These are phyloP conservation scores for Nomada fucata DNA, from an alignment of 2,888 invertebrate species.

Conservation along the genomic window DNA sequence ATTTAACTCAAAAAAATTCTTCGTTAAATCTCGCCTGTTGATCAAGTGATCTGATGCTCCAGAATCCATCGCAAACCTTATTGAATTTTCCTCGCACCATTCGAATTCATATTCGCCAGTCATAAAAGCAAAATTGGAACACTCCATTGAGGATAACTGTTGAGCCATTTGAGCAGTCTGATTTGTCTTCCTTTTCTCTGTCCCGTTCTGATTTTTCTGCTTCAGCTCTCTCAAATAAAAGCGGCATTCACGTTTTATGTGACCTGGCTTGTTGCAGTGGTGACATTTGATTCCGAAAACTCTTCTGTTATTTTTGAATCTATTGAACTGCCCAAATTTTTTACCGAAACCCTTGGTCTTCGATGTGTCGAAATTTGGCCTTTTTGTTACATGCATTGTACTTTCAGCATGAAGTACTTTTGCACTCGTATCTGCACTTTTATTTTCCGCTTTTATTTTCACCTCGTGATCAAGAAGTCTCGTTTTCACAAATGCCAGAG, in stretches of 20 bases:
- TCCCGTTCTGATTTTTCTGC: neutral
- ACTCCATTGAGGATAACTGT: conserved; percentile 1
- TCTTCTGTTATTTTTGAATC: neutral
- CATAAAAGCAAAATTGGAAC: neutral
- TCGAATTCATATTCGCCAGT: neutral
- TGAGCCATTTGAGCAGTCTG: conserved; percentile 1
- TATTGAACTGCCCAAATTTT: neutral
- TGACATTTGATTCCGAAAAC: neutral
- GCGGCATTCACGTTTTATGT: neutral
- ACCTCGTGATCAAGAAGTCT: conserved; percentile 14
- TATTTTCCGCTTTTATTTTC: neutral
- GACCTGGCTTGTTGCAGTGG: neutral
- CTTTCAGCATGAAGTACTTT: neutral
- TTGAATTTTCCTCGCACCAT: neutral
- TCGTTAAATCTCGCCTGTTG: conserved; percentile 1
- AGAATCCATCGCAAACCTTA: neutral
- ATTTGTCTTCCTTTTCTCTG: neutral
- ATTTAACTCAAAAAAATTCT: neutral
- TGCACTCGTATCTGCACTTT: neutral
- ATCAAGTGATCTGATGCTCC: conserved; percentile 7
- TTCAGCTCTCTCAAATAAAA: neutral
- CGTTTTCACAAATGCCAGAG: neutral
- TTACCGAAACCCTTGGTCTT: neutral
- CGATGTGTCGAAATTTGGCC: neutral
- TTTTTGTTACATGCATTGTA: neutral